A percentile compares a stretch with the other conserved stretches of the same genome.
phyloP scores from a whole-genome alignment of 1,140 invertebrate species.

The Tribolium madens region DNA sequence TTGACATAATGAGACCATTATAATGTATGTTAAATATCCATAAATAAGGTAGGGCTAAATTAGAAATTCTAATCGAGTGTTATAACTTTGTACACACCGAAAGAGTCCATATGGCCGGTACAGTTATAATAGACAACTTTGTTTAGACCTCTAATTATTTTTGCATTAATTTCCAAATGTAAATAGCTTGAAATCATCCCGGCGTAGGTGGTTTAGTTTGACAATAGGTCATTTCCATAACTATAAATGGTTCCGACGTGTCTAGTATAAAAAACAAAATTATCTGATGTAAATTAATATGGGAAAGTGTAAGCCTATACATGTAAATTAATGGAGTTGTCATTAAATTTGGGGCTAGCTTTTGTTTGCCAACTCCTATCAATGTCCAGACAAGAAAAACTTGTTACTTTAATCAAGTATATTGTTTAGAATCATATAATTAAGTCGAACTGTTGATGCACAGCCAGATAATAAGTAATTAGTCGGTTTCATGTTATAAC shows the following conservation, averaged over 20 bases:
- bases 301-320: constrained; percentile 1
- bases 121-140: constrained; percentile 36
- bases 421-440: constrained; percentile 39
- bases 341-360: constrained; percentile 10
- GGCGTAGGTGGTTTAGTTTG: constrained; percentile 31
- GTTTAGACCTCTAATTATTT: constrained; percentile 26
- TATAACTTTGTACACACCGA: constrained; percentile 24
- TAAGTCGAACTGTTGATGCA: constrained; percentile 38
- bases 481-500: constrained; percentile 2
- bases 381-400: constrained; percentile 15
- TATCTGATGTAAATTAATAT: constrained; percentile 31
- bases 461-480: constrained; percentile 41
- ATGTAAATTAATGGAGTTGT: constrained; percentile 19
- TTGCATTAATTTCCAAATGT: constrained; percentile 24
- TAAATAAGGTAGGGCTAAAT: constrained; percentile 44
- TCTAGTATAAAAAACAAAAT: background rate
- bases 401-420: constrained; percentile 41
- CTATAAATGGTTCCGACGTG: background rate
- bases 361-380: constrained; percentile 31
- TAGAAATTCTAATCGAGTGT: constrained; percentile 41
- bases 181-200: background rate
- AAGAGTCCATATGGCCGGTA: constrained; percentile 6
- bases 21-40: constrained; percentile 41
- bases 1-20: constrained; percentile 43
- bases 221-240: constrained; percentile 33